These are phyloP conservation scores for Eira barbara DNA, from an alignment of 2,113 vertebrate species.

Conservation along the genomic window DNA sequence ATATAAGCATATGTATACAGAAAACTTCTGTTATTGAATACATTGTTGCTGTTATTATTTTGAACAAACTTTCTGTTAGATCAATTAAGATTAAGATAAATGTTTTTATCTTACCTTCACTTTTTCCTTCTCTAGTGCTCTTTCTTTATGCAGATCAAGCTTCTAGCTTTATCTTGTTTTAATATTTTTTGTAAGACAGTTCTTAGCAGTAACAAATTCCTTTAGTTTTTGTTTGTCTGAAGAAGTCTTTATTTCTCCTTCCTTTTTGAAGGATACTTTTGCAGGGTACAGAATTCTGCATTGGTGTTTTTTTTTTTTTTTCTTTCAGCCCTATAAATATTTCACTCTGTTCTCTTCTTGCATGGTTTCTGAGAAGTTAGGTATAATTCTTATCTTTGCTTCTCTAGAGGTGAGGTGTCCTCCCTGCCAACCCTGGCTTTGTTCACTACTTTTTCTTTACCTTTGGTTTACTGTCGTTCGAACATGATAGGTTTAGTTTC, in stretches of 20 bases:
- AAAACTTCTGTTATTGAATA: not conserved
- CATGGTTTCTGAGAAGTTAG: not conserved
- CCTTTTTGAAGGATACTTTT: not conserved
- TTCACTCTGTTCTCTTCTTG: not conserved
- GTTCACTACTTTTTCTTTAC: not conserved
- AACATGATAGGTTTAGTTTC: not conserved
- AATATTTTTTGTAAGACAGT: not conserved
- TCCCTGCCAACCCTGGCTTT: not conserved
- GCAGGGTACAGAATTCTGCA: not conserved
- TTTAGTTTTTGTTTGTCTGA: not conserved
- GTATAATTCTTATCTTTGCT: not conserved
- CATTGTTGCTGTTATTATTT: not conserved
- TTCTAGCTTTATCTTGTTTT: not conserved
- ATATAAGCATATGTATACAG: not conserved
- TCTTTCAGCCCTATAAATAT: not conserved
- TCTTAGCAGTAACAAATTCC: not conserved
- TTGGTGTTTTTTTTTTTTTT: not conserved
- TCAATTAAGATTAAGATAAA: not conserved
- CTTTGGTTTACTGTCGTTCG: not conserved
- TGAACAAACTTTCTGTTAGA: not conserved
- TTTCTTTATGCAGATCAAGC: not conserved
- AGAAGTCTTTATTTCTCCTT: not conserved
- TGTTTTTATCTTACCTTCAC: not conserved
- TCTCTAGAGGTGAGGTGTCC: not conserved
- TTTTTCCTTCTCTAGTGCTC: not conserved